Evolutionary conservation across 2,888 invertebrate species (phyloP).

Genomic region (Myopa tessellatipennis): DNA sequence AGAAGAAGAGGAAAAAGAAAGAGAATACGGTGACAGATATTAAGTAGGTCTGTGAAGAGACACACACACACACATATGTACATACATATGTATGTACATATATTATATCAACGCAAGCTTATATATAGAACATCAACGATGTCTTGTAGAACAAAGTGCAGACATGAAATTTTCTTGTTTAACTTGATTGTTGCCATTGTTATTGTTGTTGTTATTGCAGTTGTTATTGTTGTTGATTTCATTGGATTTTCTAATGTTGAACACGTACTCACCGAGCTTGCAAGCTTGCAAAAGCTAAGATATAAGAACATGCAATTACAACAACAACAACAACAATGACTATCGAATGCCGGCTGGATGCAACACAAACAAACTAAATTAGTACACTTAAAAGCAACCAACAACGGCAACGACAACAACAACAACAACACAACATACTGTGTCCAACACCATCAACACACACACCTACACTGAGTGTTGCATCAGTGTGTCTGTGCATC

Average conservation of each 20-base stretch:
- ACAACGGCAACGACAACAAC: conserved; percentile 24
- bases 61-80: too few species aligned
- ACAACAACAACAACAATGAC: not conserved
- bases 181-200: not conserved
- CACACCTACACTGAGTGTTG: conserved; percentile 28
- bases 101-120: too few species aligned
- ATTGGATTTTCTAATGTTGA: not conserved
- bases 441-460: conserved; percentile 41
- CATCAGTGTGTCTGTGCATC: conserved; percentile 32
- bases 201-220: not conserved
- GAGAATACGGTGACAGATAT: too few species aligned
- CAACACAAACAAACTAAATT: conserved; percentile 8
- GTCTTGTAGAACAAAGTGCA: not conserved
- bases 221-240: not conserved
- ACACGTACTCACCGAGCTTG: too few species aligned
- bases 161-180: not conserved
- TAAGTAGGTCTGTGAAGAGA: too few species aligned
- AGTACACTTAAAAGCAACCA: not conserved
- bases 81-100: too few species aligned
- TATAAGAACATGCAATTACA: not conserved
- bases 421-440: conserved; percentile 37
- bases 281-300: too few species aligned
- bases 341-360: not conserved
- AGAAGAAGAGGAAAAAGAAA: too few species aligned
- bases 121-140: too few species aligned